These are phyloP conservation scores for Scaptomyza reducta DNA, from an alignment of 2,888 invertebrate genomes.

Conservation along the genomic window DNA sequence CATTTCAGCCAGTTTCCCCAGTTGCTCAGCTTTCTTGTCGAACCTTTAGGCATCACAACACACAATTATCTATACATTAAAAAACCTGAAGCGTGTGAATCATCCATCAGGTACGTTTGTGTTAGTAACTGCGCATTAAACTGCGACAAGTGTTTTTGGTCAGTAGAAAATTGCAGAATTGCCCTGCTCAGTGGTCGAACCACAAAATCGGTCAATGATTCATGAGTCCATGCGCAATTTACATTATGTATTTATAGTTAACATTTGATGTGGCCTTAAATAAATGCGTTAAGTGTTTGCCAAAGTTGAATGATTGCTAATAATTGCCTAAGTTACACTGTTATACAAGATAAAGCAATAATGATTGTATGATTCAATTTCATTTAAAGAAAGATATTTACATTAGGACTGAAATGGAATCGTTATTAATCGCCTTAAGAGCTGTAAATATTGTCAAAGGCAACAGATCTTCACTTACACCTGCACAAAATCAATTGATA, in stretches of 20 bases:
- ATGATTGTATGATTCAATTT: conserved; percentile 37
- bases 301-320: conserved; percentile 11
- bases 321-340: conserved; percentile 6
- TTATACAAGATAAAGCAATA: conserved; percentile 17
- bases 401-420: conserved; percentile 17
- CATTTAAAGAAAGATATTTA: conserved; percentile 39
- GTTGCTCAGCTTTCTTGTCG: conserved; percentile 22
- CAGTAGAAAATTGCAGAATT: conserved; percentile 71
- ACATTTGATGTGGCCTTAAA: conserved; percentile 22
- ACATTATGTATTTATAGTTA: conserved; percentile 10
- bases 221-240: conserved; percentile 30
- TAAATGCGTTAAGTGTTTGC: conserved; percentile 17
- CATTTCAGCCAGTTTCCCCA: conserved; percentile 1
- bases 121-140: conserved; percentile 44
- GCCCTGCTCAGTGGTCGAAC: conserved; percentile 43
- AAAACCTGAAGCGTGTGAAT: conserved; percentile 61
- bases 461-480: conserved; percentile 44
- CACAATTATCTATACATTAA: conserved; percentile 50
- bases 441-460: conserved; percentile 63
- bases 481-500: conserved; percentile 71
- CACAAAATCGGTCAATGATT: conserved; percentile 60
- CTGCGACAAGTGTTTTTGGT: conserved; percentile 66
- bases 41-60: conserved; percentile 18
- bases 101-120: conserved; percentile 51
- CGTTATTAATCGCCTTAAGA: conserved; percentile 75